Base-by-base conservation (phyloP, 1,140 invertebrate species). In the Ridgeia piscesae region DNA sequence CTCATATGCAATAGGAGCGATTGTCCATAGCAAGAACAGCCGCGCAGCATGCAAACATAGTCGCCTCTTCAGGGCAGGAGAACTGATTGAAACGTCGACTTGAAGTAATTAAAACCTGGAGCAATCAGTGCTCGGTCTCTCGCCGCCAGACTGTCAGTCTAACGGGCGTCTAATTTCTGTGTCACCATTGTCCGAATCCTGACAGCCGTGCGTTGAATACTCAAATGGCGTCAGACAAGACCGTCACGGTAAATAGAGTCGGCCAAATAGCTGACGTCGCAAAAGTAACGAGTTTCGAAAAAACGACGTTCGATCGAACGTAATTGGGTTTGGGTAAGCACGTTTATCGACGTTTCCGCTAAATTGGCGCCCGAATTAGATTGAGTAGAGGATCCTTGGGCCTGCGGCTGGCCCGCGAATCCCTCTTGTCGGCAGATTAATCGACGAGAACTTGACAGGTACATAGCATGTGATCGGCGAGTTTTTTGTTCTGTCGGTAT, bases 361-460 rank as follows among this genome's bases (percentile, higher is more conserved):
- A 77, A 77, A 77, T 77, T 77, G 58, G 58, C 58, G 58, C 58
- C 58, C 58, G 58, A 77, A 77, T 77, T 77, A 77, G 58, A 77
- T 77, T 77, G 58, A 77, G 58, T 77, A 21, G 17, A 27, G 58
- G 8, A 77, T 77, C 14, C 58, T 2, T 77, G 58, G 0, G 58
- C 58, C 58, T 9, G 11, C 58, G 58, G 58, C 17, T 4, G 27
- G 27, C 14, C 58, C 2, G 11, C 58, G 58, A 77, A 77, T 77
- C 58, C 58, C 58, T 77, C 58, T 4, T 31, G 58, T 77, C 58
- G 58, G 58, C 58, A 77, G 58, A 77, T 77, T 77, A 77, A 77
- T 27, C 58, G 58, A 77, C 17, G 58, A 77, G 58, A 27, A 17
- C 27, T 77, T 77, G 58, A 77, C 58, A 17, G 58, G 2, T 31